phyloP scores from a whole-genome alignment of 2,888 invertebrate genomes.

The Mimachlamys varia region DNA sequence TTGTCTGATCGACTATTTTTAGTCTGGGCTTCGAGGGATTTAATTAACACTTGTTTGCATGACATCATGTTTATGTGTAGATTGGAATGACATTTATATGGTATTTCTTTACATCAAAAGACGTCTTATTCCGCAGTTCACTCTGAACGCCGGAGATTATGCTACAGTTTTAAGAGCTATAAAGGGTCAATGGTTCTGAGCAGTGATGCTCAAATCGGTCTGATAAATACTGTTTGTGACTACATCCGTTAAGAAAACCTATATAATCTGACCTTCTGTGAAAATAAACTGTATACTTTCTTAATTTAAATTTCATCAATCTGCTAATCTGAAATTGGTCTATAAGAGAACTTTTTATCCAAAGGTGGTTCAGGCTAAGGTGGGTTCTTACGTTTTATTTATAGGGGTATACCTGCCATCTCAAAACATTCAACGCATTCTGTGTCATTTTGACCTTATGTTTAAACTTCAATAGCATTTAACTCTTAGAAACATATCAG shows the following conservation, averaged over 20 bases:
- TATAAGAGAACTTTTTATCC: too few species aligned
- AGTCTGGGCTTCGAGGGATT: neutral
- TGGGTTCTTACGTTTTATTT: too few species aligned
- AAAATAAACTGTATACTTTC: neutral
- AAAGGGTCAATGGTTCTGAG: neutral
- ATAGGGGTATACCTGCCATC: too few species aligned
- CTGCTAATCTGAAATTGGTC: neutral
- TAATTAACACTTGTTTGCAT: slow-evolving; percentile 36
- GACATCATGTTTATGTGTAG: neutral
- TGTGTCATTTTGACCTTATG: neutral
- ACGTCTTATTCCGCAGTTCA: neutral
- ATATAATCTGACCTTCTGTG: neutral
- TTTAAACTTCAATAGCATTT: too few species aligned
- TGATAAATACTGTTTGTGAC: neutral
- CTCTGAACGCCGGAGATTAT: neutral
- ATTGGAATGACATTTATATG: slow-evolving; percentile 28
- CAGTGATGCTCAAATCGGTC: neutral
- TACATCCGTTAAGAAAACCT: neutral
- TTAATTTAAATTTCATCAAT: neutral
- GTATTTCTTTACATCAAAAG: slow-evolving; percentile 13
- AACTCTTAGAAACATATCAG: too few species aligned
- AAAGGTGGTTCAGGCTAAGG: too few species aligned
- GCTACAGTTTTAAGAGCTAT: neutral
- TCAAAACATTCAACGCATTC: neutral
- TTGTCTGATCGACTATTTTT: neutral